Evolutionary conservation across 2,797 vertebrate species (phyloP).

Genomic region (Eospalax fontanierii): DNA sequence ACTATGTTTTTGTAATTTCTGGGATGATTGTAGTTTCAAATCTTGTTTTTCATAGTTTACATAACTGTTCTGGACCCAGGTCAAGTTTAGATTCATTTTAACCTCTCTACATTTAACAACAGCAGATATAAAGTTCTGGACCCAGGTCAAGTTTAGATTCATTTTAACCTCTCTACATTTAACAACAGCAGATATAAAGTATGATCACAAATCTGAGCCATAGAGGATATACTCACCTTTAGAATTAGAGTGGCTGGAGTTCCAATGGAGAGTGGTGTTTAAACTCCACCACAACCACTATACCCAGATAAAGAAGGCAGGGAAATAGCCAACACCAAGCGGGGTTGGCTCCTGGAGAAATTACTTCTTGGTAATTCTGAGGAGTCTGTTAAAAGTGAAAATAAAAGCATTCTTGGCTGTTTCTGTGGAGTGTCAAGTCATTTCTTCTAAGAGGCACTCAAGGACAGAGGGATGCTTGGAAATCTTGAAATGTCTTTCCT

Average conservation of each 20-base stretch:
- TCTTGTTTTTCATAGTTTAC: background rate
- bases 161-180: background rate
- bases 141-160: background rate
- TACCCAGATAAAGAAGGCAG: background rate
- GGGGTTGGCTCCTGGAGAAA: background rate
- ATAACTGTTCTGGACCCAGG: background rate
- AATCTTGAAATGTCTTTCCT: slow-evolving; percentile 20
- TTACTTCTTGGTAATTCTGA: background rate
- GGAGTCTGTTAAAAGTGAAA: slow-evolving; percentile 9
- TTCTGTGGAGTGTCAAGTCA: slow-evolving; percentile 16
- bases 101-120: background rate
- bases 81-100: slow-evolving; percentile 15
- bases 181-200: background rate
- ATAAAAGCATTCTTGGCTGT: background rate
- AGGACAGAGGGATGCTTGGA: slow-evolving; percentile 30
- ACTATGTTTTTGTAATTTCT: background rate
- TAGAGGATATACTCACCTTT: background rate
- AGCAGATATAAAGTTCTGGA: background rate
- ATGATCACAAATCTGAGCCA: background rate
- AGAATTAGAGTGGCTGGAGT: background rate
- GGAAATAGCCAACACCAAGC: background rate
- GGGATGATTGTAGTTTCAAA: slow-evolving; percentile 29
- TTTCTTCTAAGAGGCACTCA: background rate
- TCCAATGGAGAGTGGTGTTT: background rate
- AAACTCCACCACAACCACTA: background rate